Evolutionary conservation across 2,888 invertebrate species (phyloP).

Genomic region (Idaea straminata): DNA sequence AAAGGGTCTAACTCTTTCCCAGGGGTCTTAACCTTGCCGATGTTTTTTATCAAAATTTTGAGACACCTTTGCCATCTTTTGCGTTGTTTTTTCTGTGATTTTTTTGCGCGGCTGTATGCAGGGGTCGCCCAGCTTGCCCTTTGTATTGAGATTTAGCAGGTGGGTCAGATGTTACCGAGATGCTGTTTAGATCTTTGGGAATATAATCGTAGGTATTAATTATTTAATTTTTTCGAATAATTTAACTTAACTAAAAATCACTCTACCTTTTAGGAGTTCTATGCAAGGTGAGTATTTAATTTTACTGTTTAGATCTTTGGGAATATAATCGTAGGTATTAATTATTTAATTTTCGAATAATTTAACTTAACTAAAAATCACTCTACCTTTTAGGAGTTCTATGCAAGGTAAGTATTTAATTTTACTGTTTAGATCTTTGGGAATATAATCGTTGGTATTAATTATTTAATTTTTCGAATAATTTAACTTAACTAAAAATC

Average conservation of each 20-base stretch:
- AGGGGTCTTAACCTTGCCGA: slow-evolving; percentile 78
- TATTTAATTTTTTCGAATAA: neutral
- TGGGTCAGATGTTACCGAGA: slow-evolving; percentile 61
- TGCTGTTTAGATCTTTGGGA: neutral
- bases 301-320: too few relatives aligned
- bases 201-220: neutral
- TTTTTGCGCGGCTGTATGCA: slow-evolving; percentile 49
- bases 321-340: too few relatives aligned
- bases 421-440: neutral
- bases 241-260: neutral
- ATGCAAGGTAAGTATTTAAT: too few relatives aligned
- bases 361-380: too few relatives aligned
- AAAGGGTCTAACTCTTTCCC: slow-evolving; percentile 78
- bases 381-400: too few relatives aligned
- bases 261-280: neutral
- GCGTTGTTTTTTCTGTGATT: slow-evolving; percentile 59
- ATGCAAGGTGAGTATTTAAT: too few relatives aligned
- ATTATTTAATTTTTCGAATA: neutral
- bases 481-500: neutral
- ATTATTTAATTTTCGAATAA: too few relatives aligned
- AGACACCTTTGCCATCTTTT: slow-evolving; percentile 79
- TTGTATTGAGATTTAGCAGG: slow-evolving; percentile 65
- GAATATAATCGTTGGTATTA: neutral
- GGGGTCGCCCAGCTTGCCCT: slow-evolving; percentile 62
- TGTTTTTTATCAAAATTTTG: slow-evolving; percentile 67